Percentiles rank a stretch among this genome's conserved stretches.
These are phyloP conservation scores for Pristionchus mayeri DNA, from an alignment of 2,888 invertebrate genomes.

Conservation along the genomic window DNA sequence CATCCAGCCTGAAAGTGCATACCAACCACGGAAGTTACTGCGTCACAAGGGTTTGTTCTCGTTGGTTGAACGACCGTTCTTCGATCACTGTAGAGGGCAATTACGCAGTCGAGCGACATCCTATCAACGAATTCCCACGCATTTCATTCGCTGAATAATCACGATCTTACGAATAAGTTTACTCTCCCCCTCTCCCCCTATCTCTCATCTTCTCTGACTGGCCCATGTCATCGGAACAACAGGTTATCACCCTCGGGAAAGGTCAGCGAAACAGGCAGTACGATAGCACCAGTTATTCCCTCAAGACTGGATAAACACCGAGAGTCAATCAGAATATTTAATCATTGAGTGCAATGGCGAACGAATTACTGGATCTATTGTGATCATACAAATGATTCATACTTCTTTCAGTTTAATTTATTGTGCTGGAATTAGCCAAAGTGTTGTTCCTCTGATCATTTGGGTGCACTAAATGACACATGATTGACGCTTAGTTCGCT, in stretches of 20 bases:
- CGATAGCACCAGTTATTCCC: background rate
- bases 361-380: background rate
- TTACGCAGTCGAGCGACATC: background rate
- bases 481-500: too few relatives aligned
- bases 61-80: background rate
- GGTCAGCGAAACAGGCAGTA: background rate
- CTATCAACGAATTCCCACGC: slow-evolving; percentile 29
- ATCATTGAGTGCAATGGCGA: too few relatives aligned
- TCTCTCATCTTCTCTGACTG: background rate
- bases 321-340: too few relatives aligned
- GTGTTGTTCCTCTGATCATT: background rate
- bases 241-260: background rate
- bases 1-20: background rate
- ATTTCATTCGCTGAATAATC: slow-evolving; percentile 14
- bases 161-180: background rate
- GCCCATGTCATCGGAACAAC: background rate
- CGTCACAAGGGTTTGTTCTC: background rate
- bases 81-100: background rate
- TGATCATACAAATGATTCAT: too few relatives aligned
- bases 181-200: background rate
- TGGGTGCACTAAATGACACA: too few relatives aligned
- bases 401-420: background rate
- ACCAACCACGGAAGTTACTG: slow-evolving; percentile 6
- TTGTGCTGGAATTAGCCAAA: background rate
- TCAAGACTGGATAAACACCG: slow-evolving; percentile 9